phyloP scores from a whole-genome alignment of 2,797 vertebrate species.

The Bucorvus abyssinicus region DNA sequence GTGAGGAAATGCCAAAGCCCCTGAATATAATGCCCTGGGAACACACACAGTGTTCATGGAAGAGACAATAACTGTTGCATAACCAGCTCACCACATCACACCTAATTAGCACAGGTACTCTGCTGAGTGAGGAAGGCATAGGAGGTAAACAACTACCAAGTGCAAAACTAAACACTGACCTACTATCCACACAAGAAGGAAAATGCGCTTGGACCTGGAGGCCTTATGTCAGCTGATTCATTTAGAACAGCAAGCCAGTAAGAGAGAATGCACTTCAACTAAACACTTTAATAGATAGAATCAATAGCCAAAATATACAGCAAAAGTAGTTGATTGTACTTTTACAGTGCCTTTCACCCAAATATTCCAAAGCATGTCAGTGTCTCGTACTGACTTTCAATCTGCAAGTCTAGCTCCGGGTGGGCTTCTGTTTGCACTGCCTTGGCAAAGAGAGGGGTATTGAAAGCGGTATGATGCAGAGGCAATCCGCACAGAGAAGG shows the following conservation, averaged over 20 bases:
- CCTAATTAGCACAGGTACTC: neutral
- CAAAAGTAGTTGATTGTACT: neutral
- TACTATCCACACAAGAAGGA: neutral
- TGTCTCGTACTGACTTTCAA: neutral
- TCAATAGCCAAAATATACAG: neutral
- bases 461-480: neutral
- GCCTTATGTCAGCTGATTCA: neutral
- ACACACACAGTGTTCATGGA: neutral
- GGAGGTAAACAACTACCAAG: neutral
- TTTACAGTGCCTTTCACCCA: neutral
- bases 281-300: neutral
- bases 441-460: neutral
- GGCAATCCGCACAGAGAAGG: neutral
- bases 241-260: neutral
- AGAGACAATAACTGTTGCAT: neutral
- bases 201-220: neutral
- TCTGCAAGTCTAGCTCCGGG: neutral
- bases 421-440: neutral
- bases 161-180: neutral
- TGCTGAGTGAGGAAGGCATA: neutral
- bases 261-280: neutral
- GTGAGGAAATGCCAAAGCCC: neutral
- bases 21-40: neutral
- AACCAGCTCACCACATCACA: neutral
- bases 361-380: neutral